Evolutionary conservation across 53 echinoderm and acorn worm genomes (phyloP).

Genomic region (Holothuria leucospilota): DNA sequence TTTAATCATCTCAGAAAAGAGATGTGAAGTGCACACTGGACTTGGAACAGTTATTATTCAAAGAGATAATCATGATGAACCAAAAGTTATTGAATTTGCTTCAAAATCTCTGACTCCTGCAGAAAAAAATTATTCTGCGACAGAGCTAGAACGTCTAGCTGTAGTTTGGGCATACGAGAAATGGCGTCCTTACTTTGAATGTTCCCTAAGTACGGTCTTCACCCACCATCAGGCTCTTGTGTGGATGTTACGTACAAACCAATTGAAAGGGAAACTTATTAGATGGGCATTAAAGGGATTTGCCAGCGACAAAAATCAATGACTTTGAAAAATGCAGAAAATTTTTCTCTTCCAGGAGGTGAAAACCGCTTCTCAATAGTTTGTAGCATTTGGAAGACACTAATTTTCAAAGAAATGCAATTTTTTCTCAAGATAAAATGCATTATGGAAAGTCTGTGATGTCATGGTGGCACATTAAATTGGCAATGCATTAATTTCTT

Average conservation of each 20-base stretch:
- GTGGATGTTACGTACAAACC: slow-evolving; percentile 31
- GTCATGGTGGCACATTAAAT: too few species aligned
- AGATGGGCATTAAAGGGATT: slow-evolving; percentile 66
- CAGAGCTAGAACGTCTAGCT: slow-evolving; percentile 59
- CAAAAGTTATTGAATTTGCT: slow-evolving; percentile 58
- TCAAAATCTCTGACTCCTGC: slow-evolving; percentile 41
- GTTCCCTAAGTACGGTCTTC: slow-evolving; percentile 20
- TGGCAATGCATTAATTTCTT: too few species aligned
- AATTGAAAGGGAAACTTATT: slow-evolving; percentile 41
- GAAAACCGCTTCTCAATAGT: too few species aligned
- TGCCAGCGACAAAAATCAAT: too few species aligned
- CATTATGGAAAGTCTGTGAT: too few species aligned
- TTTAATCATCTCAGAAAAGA: too few species aligned
- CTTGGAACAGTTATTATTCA: slow-evolving; percentile 24
- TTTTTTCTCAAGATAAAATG: too few species aligned
- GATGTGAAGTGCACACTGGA: slow-evolving; percentile 29
- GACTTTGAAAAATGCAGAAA: too few species aligned
- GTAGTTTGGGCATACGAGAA: slow-evolving; percentile 68
- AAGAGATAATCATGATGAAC: not conserved
- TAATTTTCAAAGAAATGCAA: too few species aligned
- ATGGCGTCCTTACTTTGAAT: slow-evolving; percentile 54
- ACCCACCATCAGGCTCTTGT: slow-evolving; percentile 48
- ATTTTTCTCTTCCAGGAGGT: too few species aligned
- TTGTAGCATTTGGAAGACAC: too few species aligned
- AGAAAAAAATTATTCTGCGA: slow-evolving; percentile 68